Evolutionary conservation across 1,140 invertebrate species (phyloP), one percentile per base, ranked within the genome.

Genomic region (Pseudomyrmex cubaensis): DNA sequence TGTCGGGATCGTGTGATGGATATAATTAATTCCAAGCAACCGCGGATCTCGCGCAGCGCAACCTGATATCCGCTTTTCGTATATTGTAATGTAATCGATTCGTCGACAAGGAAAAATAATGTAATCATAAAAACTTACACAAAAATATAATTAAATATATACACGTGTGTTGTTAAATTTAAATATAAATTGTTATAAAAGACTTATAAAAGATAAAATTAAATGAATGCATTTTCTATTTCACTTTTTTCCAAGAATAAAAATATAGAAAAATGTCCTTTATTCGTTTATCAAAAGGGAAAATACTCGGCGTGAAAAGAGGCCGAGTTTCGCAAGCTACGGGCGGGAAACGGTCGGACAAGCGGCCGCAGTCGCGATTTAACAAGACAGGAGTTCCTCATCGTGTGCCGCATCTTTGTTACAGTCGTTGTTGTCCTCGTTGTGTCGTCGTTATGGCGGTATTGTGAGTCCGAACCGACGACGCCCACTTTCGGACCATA

Each of bases 401-500:
- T 85, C 77, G 85, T 85, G 57, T 72, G n/a, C 52, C 67, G 64
- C 64, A 64, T 85, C 73, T 74, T 88, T 77, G 85, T 84, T 73
- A 61, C 64, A 44, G 77, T 74, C 63, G 67, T 82, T 54, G 62
- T 85, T 83, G 87, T 88, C 67, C 85, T 72, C 85, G 87, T 88
- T 83, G 83, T 82, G 86, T 83, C 76, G 87, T 88, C 86, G 87
- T 88, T 88, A 88, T 73, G 73, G 66, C 46, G 64, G 82, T 85
- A 89, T 89, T 89, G 88, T 89, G 88, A 77, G 59, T n/a, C 84
- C 86, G 57, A 64, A 82, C 82, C 85, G 88, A 89, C 85, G 87
- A 89, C 88, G 88, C 88, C 88, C 88, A 89, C 88, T 89, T 89
- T 89, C 88, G 85, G 88, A 86, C 85, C 88, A 89, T 89, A 89